Conservation (phyloP, 2,888 invertebrate species). For the Scrobipalpa atriplicella region DNA sequence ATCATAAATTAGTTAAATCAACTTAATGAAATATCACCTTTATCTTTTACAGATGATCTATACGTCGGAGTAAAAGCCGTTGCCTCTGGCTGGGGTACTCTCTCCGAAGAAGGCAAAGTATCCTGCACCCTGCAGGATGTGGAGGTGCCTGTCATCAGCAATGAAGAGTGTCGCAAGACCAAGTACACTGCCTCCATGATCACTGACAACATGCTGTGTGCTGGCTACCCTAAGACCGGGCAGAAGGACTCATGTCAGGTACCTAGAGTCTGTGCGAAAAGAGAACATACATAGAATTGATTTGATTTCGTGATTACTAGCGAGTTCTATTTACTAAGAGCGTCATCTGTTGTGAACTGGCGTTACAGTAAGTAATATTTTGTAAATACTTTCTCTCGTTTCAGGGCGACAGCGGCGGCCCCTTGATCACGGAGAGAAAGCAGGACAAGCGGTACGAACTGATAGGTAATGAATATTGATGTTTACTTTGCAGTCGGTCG, state of each 20-base stretch:
- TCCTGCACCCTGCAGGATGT: slow-evolving; percentile 93
- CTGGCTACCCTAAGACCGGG: slow-evolving; percentile 88
- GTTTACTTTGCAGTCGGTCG: slow-evolving; percentile 26
- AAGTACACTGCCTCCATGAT: slow-evolving; percentile 93
- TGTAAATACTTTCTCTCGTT: slow-evolving; percentile 41
- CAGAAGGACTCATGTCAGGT: slow-evolving; percentile 93
- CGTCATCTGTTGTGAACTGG: not conserved
- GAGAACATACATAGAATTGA: too few relatives aligned
- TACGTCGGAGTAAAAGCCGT: slow-evolving; percentile 89
- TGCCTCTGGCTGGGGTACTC: slow-evolving; percentile 94
- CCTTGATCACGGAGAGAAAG: slow-evolving; percentile 87
- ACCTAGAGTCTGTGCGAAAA: too few relatives aligned
- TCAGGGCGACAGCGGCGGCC: slow-evolving; percentile 92
- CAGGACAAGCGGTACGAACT: slow-evolving; percentile 90
- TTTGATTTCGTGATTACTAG: too few relatives aligned
- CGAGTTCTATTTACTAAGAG: too few relatives aligned
- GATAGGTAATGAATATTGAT: slow-evolving; percentile 82
- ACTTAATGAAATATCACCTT: not conserved
- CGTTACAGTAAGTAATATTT: not conserved
- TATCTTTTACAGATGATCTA: slow-evolving; percentile 78
- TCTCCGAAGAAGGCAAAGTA: slow-evolving; percentile 92
- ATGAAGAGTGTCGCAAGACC: slow-evolving; percentile 88
- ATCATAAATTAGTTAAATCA: not conserved
- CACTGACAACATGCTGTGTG: slow-evolving; percentile 94
- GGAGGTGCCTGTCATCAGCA: slow-evolving; percentile 87